Evolutionary conservation across 2,888 invertebrate genomes (phyloP).

Genomic region (Hypolimnas misippus): DNA sequence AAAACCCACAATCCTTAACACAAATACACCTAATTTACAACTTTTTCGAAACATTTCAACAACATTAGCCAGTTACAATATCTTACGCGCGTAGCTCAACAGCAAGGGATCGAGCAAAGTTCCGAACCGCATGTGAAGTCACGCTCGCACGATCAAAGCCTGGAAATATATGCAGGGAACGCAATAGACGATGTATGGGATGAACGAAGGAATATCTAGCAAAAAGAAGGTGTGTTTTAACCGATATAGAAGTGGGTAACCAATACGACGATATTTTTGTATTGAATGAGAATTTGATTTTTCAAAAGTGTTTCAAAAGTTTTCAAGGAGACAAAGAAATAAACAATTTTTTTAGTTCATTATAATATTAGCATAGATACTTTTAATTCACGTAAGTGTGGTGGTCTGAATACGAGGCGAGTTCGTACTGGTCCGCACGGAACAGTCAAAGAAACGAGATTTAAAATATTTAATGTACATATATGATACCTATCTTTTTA

Average conservation of each 20-base stretch:
- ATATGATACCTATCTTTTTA: too few species aligned
- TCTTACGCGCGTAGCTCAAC: conserved; percentile 2
- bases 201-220: background rate
- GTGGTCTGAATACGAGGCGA: too few species aligned
- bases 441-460: too few species aligned
- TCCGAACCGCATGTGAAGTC: conserved; percentile 54
- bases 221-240: background rate
- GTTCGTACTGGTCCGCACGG: too few species aligned
- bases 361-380: too few species aligned
- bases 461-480: too few species aligned
- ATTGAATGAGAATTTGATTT: too few species aligned
- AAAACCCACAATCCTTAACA: background rate
- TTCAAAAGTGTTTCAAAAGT: too few species aligned
- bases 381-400: too few species aligned
- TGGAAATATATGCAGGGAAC: conserved; percentile 57
- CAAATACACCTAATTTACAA: background rate
- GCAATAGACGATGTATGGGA: conserved; percentile 18
- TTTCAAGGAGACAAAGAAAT: too few species aligned
- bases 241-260: background rate
- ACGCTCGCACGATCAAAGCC: conserved; percentile 56
- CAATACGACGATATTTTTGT: too few species aligned
- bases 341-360: too few species aligned
- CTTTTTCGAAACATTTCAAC: background rate
- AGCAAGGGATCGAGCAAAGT: conserved; percentile 31
- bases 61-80: background rate